phyloP scores from a whole-genome alignment of 2,113 vertebrate genomes.

The Sarotherodon lohbergeri region DNA sequence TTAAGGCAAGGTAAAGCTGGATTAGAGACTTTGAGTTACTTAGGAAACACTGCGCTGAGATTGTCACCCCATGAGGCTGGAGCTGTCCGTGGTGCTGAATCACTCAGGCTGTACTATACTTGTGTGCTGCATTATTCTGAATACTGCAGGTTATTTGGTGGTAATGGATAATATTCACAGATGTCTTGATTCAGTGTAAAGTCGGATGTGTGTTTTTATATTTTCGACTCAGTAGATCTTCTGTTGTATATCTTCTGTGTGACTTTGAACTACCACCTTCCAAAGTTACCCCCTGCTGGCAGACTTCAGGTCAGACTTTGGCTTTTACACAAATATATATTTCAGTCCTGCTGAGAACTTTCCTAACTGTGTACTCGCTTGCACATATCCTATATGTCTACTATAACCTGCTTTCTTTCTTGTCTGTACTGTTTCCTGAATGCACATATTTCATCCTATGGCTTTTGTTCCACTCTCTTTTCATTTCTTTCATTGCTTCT shows the following conservation, averaged over 20 bases:
- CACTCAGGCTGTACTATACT: not conserved
- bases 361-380: not conserved
- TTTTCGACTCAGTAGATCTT: not conserved
- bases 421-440: not conserved
- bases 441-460: not conserved
- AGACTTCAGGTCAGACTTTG: conserved; percentile 9
- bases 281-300: not conserved
- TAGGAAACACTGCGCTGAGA: not conserved
- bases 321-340: not conserved
- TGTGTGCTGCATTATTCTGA: not conserved
- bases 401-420: not conserved
- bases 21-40: not conserved
- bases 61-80: not conserved
- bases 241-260: not conserved
- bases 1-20: not conserved
- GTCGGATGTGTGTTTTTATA: not conserved
- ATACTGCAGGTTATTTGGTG: not conserved
- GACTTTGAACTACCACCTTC: conserved; percentile 7
- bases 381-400: not conserved
- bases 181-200: not conserved
- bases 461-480: not conserved
- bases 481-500: not conserved
- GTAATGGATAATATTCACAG: not conserved
- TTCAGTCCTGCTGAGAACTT: conserved; percentile 10
- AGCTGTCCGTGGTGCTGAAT: conserved; percentile 48